phyloP scores from a whole-genome alignment of 2,797 vertebrate species.

The Aythya fuligula region DNA sequence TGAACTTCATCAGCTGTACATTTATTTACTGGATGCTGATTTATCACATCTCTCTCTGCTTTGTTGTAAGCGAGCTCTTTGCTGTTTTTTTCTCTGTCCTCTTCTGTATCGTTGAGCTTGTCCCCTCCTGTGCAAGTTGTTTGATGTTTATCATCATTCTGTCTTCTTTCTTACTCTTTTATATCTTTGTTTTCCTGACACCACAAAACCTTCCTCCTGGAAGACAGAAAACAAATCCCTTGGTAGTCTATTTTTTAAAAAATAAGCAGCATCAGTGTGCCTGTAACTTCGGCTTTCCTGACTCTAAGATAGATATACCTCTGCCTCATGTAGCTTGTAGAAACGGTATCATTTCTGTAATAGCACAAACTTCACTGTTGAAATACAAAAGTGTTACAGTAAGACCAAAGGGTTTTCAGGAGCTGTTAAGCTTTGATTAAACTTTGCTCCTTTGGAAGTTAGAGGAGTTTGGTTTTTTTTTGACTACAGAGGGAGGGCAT shows the following conservation, averaged over 20 bases:
- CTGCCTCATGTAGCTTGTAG: not conserved
- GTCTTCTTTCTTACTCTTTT: not conserved
- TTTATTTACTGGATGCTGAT: not conserved
- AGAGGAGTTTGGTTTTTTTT: not conserved
- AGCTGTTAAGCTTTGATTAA: not conserved
- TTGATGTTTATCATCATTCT: not conserved
- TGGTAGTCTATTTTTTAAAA: not conserved
- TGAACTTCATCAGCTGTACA: not conserved
- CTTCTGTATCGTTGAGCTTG: not conserved
- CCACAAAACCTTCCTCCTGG: slow-evolving; percentile 59
- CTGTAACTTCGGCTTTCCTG: not conserved
- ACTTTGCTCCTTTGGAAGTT: not conserved
- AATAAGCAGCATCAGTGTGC: not conserved
- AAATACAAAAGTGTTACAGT: not conserved
- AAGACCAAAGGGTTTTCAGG: not conserved
- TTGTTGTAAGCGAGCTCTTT: not conserved
- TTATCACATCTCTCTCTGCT: not conserved
- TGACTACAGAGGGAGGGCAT: not conserved
- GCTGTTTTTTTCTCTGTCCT: not conserved
- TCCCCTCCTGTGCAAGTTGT: not conserved
- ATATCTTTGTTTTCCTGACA: slow-evolving; percentile 20
- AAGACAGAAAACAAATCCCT: slow-evolving; percentile 2
- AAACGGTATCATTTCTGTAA: not conserved
- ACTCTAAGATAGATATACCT: not conserved
- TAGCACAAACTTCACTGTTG: not conserved